A percentile compares a stretch with the other conserved stretches of the same genome.
Evolutionary conservation across 2,888 invertebrate species (phyloP).

Genomic region (Tanytarsus gracilentus): DNA sequence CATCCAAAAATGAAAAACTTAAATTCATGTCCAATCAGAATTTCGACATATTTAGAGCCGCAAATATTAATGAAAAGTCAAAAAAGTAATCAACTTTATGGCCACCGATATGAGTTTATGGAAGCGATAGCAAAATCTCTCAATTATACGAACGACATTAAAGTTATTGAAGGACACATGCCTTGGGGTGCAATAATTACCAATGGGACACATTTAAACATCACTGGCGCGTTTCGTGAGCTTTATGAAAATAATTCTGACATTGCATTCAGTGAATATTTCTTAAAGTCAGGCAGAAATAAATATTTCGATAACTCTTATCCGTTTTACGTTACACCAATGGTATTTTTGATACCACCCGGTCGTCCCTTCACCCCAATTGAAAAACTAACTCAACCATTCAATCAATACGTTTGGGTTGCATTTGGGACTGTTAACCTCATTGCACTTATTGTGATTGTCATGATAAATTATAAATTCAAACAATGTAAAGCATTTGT

Average conservation of each 20-base stretch:
- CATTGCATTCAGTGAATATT: not conserved
- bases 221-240: not conserved
- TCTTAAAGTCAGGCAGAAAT: not conserved
- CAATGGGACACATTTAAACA: not conserved
- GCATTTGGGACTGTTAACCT: not conserved
- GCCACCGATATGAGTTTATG: not conserved
- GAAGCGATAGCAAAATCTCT: not conserved
- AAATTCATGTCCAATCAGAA: no score
- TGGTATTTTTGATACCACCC: not conserved
- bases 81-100: not conserved
- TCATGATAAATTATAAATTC: not conserved
- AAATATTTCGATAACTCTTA: not conserved
- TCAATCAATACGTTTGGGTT: not conserved
- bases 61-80: no score
- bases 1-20: no score
- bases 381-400: conserved; percentile 2
- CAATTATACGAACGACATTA: not conserved
- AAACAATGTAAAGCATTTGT: not conserved
- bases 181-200: not conserved
- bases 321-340: not conserved
- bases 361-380: not conserved
- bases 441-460: not conserved
- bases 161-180: not conserved
- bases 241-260: not conserved
- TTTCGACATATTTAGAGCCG: no score